phyloP scores from a whole-genome alignment of 1,140 invertebrate species.

The Protaetia brevitarsis region DNA sequence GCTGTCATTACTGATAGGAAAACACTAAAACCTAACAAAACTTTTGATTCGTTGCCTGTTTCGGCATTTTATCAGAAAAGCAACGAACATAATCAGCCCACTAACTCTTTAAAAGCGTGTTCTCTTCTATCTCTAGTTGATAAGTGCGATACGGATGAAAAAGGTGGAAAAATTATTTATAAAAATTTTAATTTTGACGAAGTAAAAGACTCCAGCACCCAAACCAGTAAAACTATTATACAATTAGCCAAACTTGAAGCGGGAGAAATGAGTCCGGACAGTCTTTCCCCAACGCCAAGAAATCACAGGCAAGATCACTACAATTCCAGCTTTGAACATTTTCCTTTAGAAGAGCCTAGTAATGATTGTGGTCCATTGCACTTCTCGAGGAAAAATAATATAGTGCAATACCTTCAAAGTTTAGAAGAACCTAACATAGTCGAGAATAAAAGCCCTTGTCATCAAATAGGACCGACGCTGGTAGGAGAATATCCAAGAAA shows the following conservation, averaged over 20 bases:
- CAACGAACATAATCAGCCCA: neutral
- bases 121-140: slow-evolving; percentile 11
- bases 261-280: slow-evolving; percentile 18
- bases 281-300: slow-evolving; percentile 19
- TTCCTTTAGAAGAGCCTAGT: neutral
- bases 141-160: slow-evolving; percentile 17
- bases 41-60: slow-evolving; percentile 1
- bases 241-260: slow-evolving; percentile 21
- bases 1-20: slow-evolving; percentile 11
- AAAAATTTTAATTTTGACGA: slow-evolving; percentile 23
- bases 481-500: neutral
- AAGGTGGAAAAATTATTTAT: slow-evolving; percentile 6
- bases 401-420: neutral
- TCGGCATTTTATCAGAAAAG: neutral
- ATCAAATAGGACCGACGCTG: neutral
- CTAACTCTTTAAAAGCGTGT: neutral
- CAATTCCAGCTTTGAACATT: slow-evolving; percentile 14
- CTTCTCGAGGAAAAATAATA: neutral
- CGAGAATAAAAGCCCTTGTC: neutral
- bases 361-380: neutral
- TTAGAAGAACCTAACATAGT: neutral
- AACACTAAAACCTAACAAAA: neutral
- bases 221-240: slow-evolving; percentile 29
- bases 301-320: neutral
- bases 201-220: slow-evolving; percentile 17